Evolutionary conservation across 1,140 invertebrate genomes (phyloP).

Genomic region (Drosophila truncata): DNA sequence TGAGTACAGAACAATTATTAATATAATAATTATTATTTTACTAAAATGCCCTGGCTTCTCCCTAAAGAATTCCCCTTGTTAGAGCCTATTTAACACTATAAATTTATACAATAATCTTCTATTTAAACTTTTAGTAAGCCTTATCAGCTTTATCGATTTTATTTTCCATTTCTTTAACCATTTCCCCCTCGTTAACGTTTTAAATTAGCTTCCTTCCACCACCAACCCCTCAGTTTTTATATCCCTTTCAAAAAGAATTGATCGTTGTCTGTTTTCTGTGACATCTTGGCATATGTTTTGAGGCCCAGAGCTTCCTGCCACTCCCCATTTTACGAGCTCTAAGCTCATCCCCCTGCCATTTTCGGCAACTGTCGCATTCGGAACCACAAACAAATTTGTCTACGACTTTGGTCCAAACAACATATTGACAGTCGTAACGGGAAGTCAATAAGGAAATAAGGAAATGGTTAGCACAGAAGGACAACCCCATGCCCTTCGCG

Average conservation of each 20-base stretch:
- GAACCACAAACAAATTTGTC: slow-evolving; percentile 82
- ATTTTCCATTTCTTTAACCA: background rate
- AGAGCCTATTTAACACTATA: background rate
- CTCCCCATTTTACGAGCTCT: slow-evolving; percentile 9
- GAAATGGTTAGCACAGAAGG: slow-evolving; percentile 33
- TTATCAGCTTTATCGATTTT: background rate
- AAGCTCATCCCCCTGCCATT: background rate
- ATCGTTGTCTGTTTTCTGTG: slow-evolving; percentile 16
- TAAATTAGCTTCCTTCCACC: background rate
- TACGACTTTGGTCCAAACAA: slow-evolving; percentile 66
- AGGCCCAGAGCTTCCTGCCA: slow-evolving; percentile 13
- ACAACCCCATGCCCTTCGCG: background rate
- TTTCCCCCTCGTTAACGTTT: slow-evolving; percentile 12
- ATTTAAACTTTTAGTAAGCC: no score
- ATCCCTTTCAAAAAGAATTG: slow-evolving; percentile 23
- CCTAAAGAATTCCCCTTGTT: no score
- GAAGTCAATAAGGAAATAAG: slow-evolving; percentile 66
- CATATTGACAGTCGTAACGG: slow-evolving; percentile 76
- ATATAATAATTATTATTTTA: no score
- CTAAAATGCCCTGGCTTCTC: no score
- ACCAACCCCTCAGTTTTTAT: slow-evolving; percentile 14
- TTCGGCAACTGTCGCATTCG: slow-evolving; percentile 64
- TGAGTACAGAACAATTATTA: no score
- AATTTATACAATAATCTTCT: background rate
- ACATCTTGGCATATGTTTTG: slow-evolving; percentile 61